Percentiles rank a stretch among this genome's conserved stretches.
Evolutionary conservation across 1,140 invertebrate species (phyloP).

Genomic region (Lepidostoma basale): DNA sequence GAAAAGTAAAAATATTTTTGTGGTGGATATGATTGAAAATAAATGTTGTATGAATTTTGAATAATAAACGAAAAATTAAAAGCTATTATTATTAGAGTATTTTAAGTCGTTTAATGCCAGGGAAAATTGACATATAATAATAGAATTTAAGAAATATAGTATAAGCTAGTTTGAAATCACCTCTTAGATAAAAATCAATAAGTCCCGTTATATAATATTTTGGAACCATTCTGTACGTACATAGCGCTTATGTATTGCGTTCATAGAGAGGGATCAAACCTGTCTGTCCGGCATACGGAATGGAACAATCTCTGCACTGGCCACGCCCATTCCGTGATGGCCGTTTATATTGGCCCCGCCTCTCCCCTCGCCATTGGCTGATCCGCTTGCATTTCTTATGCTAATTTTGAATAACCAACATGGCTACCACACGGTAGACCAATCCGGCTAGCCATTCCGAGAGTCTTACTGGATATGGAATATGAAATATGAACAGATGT

Average conservation of each 20-base stretch:
- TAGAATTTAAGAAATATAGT: too few relatives aligned
- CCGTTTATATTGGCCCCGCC: constrained; percentile 39
- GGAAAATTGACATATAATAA: too few relatives aligned
- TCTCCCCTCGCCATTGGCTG: constrained; percentile 42
- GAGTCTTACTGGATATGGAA: background rate
- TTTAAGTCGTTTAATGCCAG: too few relatives aligned
- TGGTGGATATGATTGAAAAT: too few relatives aligned
- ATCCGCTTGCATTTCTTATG: constrained; percentile 48
- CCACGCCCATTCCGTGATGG: constrained; percentile 36
- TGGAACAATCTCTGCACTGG: constrained; percentile 24
- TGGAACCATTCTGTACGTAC: background rate
- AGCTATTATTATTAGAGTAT: too few relatives aligned
- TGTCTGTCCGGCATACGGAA: constrained; percentile 16
- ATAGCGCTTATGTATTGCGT: background rate
- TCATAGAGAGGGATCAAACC: constrained; percentile 3
- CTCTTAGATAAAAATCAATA: too few relatives aligned
- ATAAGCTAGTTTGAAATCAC: too few relatives aligned
- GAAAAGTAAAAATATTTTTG: too few relatives aligned
- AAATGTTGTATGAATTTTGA: too few relatives aligned
- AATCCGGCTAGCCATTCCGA: constrained; percentile 48
- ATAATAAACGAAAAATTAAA: too few relatives aligned
- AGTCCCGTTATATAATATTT: background rate
- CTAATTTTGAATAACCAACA: constrained; percentile 54
- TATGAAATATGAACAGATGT: constrained; percentile 17
- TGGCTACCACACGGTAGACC: constrained; percentile 52